Conservation (phyloP, 2,797 vertebrate species). For the Rhadinocentrus ornatus region DNA sequence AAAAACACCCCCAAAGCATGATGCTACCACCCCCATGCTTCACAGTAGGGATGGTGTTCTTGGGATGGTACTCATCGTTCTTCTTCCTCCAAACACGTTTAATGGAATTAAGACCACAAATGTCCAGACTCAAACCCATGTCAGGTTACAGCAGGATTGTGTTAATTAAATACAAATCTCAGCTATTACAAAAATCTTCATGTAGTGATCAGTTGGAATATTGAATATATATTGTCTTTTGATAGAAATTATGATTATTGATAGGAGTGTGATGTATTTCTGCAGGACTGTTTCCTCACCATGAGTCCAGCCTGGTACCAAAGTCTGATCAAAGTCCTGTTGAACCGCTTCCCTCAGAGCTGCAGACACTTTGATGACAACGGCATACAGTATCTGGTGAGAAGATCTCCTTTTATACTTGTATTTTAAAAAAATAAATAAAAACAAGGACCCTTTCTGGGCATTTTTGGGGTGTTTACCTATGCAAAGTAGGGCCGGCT, state of each 20-base stretch:
- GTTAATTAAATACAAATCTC: neutral
- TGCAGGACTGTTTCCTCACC: constrained; percentile 94
- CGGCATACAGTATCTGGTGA: constrained; percentile 95
- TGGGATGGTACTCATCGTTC: too few relatives aligned
- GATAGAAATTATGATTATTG: neutral
- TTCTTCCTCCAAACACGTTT: too few relatives aligned
- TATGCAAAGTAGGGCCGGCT: too few relatives aligned
- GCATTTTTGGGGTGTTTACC: too few relatives aligned
- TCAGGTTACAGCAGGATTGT: neutral
- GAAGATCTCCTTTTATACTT: constrained; percentile 23
- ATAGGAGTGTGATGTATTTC: constrained; percentile 16
- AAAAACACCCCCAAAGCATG: too few relatives aligned
- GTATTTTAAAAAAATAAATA: neutral
- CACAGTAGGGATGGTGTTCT: too few relatives aligned
- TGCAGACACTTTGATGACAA: constrained; percentile 95
- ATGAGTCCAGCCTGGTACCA: constrained; percentile 99
- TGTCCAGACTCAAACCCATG: neutral
- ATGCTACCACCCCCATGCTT: too few relatives aligned
- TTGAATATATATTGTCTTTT: neutral
- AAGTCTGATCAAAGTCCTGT: constrained; percentile 95
- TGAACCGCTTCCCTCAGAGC: constrained; percentile 96
- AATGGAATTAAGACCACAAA: too few relatives aligned
- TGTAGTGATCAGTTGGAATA: neutral
- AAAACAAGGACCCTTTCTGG: too few relatives aligned
- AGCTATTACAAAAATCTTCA: neutral